phyloP scores from a whole-genome alignment of 2,797 vertebrate species.

The Falco columbarius region DNA sequence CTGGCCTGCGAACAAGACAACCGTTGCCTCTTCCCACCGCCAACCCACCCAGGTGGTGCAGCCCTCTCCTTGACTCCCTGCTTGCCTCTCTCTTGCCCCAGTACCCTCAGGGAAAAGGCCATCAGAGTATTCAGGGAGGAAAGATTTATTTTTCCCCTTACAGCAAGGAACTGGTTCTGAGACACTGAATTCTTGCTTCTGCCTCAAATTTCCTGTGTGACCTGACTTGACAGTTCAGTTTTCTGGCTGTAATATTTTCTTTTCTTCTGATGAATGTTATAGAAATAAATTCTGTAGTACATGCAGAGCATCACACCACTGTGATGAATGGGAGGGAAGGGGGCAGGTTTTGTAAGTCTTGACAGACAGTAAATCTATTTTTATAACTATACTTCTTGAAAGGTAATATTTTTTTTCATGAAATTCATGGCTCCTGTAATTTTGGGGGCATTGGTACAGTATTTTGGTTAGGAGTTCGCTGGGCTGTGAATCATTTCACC shows the following conservation, averaged over 20 bases:
- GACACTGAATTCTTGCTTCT: not conserved
- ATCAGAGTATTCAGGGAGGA: not conserved
- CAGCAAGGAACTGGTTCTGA: not conserved
- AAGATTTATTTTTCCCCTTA: not conserved
- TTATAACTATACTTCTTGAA: not conserved
- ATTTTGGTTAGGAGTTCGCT: not conserved
- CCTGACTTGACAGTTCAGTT: not conserved
- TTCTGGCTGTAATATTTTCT: not conserved
- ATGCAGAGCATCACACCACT: fast-evolving
- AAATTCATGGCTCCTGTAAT: not conserved
- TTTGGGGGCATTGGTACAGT: not conserved
- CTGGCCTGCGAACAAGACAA: not conserved
- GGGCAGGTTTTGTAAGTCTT: not conserved
- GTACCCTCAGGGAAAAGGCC: not conserved
- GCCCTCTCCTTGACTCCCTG: not conserved
- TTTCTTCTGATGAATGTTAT: not conserved
- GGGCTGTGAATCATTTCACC: not conserved
- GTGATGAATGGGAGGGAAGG: not conserved
- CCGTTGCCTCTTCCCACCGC: not conserved
- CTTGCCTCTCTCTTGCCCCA: not conserved
- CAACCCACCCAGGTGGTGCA: fast-evolving
- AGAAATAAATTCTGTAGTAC: not conserved
- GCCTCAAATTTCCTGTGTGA: not conserved
- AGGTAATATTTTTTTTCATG: not conserved
- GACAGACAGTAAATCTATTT: not conserved